These are phyloP conservation scores for Oreochromis grahami DNA, from an alignment of 2,797 vertebrate species.

Conservation along the genomic window DNA sequence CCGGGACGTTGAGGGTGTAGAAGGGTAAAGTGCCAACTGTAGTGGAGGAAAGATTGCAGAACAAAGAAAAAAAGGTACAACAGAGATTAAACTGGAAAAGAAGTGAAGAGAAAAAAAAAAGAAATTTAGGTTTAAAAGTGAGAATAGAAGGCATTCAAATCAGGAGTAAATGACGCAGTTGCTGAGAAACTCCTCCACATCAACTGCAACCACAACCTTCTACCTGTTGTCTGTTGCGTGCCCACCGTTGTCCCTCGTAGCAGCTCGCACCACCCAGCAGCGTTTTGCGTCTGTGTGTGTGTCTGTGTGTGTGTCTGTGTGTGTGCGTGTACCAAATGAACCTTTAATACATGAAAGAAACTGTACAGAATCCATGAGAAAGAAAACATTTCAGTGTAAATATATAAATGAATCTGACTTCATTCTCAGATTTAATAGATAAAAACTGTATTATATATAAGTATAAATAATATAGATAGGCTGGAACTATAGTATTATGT, in stretches of 20 bases:
- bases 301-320: not conserved
- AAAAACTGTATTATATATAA: slow-evolving; percentile 35
- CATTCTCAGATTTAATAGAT: slow-evolving; percentile 38
- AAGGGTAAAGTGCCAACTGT: not conserved
- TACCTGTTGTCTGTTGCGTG: not conserved
- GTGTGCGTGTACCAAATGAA: slow-evolving; percentile 14
- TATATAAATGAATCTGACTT: slow-evolving; percentile 33
- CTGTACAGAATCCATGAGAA: slow-evolving; percentile 35
- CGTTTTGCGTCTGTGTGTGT: slow-evolving; percentile 35
- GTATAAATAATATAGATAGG: slow-evolving; percentile 63
- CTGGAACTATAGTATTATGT: slow-evolving; percentile 25
- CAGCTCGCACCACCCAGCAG: slow-evolving; percentile 10
- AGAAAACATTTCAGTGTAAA: slow-evolving; percentile 44
- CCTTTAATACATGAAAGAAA: slow-evolving; percentile 25
- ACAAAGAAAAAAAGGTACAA: not conserved
- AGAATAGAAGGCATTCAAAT: not conserved
- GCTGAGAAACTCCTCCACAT: slow-evolving; percentile 63
- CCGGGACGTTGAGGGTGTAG: not conserved
- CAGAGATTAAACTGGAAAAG: not conserved
- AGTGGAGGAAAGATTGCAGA: not conserved
- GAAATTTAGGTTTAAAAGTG: not conserved
- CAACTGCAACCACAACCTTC: slow-evolving; percentile 28
- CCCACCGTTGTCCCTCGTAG: not conserved
- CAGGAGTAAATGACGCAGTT: slow-evolving; percentile 66
- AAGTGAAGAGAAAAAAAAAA: not conserved